Evolutionary conservation across 2,113 vertebrate genomes (phyloP).

Genomic region (Paramormyrops kingsleyae): DNA sequence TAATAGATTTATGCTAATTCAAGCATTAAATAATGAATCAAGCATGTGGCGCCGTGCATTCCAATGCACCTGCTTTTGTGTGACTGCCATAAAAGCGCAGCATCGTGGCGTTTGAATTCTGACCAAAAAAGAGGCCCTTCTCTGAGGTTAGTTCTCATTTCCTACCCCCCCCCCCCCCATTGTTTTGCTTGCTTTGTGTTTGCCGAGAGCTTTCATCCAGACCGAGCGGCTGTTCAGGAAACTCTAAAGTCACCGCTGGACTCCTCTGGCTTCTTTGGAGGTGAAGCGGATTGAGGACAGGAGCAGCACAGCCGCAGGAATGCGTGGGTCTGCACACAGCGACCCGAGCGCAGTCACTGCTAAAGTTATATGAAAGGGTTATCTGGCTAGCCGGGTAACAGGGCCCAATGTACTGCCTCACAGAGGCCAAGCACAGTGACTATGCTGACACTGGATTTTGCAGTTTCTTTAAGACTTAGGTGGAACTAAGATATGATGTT

Average conservation of each 20-base stretch:
- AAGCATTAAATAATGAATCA: slow-evolving; percentile 27
- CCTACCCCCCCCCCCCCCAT: background rate
- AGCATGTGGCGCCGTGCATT: slow-evolving; percentile 13
- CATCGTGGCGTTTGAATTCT: slow-evolving; percentile 1
- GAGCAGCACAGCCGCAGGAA: background rate
- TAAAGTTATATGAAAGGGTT: background rate
- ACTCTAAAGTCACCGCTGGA: background rate
- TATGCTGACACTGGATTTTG: background rate
- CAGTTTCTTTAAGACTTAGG: background rate
- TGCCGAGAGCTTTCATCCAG: background rate
- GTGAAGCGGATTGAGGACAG: background rate
- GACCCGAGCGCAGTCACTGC: background rate
- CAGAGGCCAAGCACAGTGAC: background rate
- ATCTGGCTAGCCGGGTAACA: background rate
- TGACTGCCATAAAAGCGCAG: slow-evolving; percentile 14
- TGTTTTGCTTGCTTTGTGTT: background rate
- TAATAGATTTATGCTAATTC: slow-evolving; percentile 25
- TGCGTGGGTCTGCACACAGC: background rate
- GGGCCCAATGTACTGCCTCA: background rate
- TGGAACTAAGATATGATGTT: background rate
- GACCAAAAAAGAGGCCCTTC: background rate
- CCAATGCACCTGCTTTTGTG: slow-evolving; percentile 12
- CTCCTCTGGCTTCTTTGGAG: background rate
- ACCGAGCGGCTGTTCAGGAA: background rate
- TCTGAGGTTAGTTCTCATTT: background rate